Percentiles rank a stretch among this genome's conserved stretches.
These are phyloP conservation scores for Dryobates pubescens DNA, from an alignment of 2,797 vertebrate species.

Conservation along the genomic window DNA sequence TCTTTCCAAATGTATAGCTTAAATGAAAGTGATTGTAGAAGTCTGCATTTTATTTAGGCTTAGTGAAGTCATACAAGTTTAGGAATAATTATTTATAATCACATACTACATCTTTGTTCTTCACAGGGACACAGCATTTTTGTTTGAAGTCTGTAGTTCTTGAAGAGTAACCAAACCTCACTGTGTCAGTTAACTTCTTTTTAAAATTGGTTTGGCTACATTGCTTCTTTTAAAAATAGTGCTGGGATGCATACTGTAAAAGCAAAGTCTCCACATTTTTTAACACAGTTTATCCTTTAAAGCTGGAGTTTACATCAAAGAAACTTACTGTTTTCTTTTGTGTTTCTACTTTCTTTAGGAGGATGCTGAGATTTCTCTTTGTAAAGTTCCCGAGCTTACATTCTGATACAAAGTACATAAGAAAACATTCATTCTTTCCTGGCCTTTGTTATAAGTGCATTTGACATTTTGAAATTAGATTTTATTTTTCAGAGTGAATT, in stretches of 20 bases:
- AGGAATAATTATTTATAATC: slow-evolving; percentile 65
- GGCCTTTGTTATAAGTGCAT: neutral
- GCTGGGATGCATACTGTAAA: neutral
- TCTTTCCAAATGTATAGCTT: slow-evolving; percentile 12
- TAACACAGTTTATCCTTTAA: slow-evolving; percentile 1
- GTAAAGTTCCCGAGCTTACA: neutral
- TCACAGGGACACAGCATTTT: slow-evolving; percentile 21
- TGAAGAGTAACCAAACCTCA: slow-evolving; percentile 47
- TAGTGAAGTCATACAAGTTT: slow-evolving; percentile 33
- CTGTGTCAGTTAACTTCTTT: slow-evolving; percentile 39
- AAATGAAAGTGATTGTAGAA: slow-evolving; percentile 45
- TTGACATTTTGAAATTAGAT: neutral
- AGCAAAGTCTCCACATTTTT: slow-evolving; percentile 19
- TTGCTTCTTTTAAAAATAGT: slow-evolving; percentile 21
- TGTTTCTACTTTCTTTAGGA: neutral
- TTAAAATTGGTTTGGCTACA: neutral
- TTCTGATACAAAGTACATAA: neutral
- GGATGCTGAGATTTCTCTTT: neutral
- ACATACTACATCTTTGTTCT: slow-evolving; percentile 43
- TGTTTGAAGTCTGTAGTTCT: slow-evolving; percentile 50
- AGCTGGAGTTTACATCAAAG: slow-evolving; percentile 35
- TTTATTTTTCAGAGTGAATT: neutral
- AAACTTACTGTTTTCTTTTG: slow-evolving; percentile 10
- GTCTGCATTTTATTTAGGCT: slow-evolving; percentile 41
- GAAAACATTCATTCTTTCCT: neutral